phyloP scores from a whole-genome alignment of 2,888 invertebrate species.

The Habroteleia sp. region DNA sequence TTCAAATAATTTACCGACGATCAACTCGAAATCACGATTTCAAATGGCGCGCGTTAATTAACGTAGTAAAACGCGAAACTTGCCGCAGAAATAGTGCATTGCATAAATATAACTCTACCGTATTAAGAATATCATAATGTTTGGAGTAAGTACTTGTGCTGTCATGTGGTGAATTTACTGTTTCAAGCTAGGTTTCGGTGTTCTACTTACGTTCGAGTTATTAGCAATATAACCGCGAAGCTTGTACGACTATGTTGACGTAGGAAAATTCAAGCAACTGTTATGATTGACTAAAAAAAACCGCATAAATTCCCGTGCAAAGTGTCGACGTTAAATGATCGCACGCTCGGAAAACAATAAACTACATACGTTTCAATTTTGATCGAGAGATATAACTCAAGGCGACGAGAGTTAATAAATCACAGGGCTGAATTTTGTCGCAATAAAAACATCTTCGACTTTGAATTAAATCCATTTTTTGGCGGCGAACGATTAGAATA shows the following conservation, averaged over 20 bases:
- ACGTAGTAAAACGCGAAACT: conserved; percentile 6
- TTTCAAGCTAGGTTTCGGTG: conserved; percentile 43
- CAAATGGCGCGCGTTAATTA: not conserved
- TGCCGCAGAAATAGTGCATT: conserved; percentile 23
- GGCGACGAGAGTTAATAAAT: conserved; percentile 11
- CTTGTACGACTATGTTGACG: conserved; percentile 40
- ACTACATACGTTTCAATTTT: conserved; percentile 7
- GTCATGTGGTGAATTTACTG: conserved; percentile 52
- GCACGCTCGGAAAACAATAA: conserved; percentile 12
- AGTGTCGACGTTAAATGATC: conserved; percentile 12
- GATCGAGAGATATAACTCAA: conserved; percentile 13
- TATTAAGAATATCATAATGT: conserved; percentile 53
- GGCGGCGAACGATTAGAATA: no score
- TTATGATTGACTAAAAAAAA: conserved; percentile 33
- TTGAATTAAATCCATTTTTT: no score
- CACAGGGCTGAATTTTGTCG: not conserved
- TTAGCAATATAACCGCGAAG: conserved; percentile 36
- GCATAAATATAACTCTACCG: conserved; percentile 43
- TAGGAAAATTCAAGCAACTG: conserved; percentile 34
- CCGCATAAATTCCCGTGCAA: no score
- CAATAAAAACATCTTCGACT: no score
- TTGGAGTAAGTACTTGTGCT: conserved; percentile 43
- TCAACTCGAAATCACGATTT: no score
- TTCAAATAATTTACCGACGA: no score
- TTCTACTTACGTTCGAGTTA: conserved; percentile 51